These are phyloP conservation scores for Hyles vespertilio DNA, from an alignment of 1,140 invertebrate genomes.

Conservation along the genomic window DNA sequence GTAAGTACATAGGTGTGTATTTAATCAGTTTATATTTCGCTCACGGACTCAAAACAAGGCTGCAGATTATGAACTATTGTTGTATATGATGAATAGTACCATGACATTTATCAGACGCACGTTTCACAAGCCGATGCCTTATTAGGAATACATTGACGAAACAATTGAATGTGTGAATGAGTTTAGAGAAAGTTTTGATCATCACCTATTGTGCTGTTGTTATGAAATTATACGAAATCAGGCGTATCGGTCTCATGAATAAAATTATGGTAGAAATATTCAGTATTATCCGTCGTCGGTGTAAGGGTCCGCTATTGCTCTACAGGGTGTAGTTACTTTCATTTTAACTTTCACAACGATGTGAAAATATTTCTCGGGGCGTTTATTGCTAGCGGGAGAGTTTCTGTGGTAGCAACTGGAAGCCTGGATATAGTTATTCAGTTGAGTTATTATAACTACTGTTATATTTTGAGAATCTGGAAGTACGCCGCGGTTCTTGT, in stretches of 20 bases:
- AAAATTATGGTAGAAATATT: conserved; percentile 65
- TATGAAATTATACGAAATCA: conserved; percentile 44
- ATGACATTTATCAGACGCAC: too few relatives aligned
- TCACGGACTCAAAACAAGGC: too few relatives aligned
- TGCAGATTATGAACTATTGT: too few relatives aligned
- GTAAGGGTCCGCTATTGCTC: conserved; percentile 51
- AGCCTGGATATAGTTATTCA: conserved; percentile 48
- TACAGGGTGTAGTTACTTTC: conserved; percentile 68
- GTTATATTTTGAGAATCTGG: conserved; percentile 1
- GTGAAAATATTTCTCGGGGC: conserved; percentile 69
- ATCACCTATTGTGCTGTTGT: conserved; percentile 22
- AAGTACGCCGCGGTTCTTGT: too few relatives aligned
- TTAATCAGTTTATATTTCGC: too few relatives aligned
- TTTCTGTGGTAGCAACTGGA: conserved; percentile 48
- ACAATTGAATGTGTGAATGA: too few relatives aligned
- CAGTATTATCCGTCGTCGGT: conserved; percentile 53
- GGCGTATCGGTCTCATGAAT: conserved; percentile 52
- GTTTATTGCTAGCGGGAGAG: conserved; percentile 66
- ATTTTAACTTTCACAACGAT: conserved; percentile 73
- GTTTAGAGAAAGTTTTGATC: background rate
- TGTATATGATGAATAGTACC: too few relatives aligned
- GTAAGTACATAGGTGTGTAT: too few relatives aligned
- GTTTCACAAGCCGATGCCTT: too few relatives aligned
- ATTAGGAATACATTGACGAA: too few relatives aligned
- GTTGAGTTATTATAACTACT: conserved; percentile 43